Evolutionary conservation across 2,113 vertebrate species (phyloP).

Genomic region (Athene cunicularia): DNA sequence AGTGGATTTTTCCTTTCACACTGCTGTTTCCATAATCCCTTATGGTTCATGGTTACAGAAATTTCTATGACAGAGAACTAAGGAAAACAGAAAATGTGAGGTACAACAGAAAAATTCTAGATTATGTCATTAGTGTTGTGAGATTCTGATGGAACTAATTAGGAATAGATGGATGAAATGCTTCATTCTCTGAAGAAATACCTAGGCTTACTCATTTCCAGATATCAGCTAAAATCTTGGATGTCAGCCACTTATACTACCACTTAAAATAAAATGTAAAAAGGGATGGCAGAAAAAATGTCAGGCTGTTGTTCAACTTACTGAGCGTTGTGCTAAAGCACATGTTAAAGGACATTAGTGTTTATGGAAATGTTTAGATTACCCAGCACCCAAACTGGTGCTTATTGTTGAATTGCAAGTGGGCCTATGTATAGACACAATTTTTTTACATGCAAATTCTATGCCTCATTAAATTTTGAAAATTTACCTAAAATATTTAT

Average conservation of each 20-base stretch:
- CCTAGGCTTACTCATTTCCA: neutral
- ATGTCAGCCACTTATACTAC: neutral
- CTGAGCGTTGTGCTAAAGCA: neutral
- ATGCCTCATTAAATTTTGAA: neutral
- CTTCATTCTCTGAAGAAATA: neutral
- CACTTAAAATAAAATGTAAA: neutral
- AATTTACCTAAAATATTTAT: neutral
- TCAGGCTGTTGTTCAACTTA: neutral
- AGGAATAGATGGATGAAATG: neutral
- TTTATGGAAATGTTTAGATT: neutral
- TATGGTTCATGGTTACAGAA: neutral
- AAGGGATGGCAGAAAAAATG: neutral
- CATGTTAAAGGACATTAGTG: neutral
- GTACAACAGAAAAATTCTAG: neutral
- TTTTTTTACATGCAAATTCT: neutral
- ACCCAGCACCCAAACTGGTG: neutral
- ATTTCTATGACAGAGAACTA: neutral
- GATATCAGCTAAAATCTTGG: neutral
- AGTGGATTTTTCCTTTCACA: neutral
- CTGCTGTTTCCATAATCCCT: neutral
- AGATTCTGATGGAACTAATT: neutral
- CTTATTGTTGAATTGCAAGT: neutral
- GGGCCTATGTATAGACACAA: accelerated
- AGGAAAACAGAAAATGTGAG: neutral
- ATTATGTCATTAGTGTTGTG: neutral